Evolutionary conservation across 2,888 invertebrate species (phyloP), one percentile per base, ranked within the genome.

Genomic region (Mylabris sibirica): DNA sequence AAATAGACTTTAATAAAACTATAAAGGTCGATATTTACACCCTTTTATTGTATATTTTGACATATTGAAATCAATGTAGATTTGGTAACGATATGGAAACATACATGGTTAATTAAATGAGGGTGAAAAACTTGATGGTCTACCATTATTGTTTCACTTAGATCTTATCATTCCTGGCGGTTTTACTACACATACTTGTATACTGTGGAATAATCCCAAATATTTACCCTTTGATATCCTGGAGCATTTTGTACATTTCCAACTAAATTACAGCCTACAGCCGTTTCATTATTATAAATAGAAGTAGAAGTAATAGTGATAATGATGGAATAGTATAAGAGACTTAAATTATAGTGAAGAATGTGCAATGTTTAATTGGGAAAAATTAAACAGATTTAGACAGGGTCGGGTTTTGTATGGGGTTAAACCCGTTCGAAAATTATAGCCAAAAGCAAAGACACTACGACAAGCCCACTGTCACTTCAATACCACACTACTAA

Each of bases 401-500:
- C 3, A 8, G 44, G 44, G n/a, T n/a, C n/a, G 44, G 44, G n/a
- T n/a, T 44, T 44, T 38, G 38, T 38, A 44, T 8, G 44, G 44
- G 8, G 17, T 30, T 44, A 44, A 44, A 2, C 44, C 44, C n/a
- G n/a, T 44, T 44, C 3, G 44, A 44, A 44, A 44, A 44, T 44
- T 44, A 44, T 44, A 44, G 44, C 44, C 17, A 5, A 44, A 17
- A n/a, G 44, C 44, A 44, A 44, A 44, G 44, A 44, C 44, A 44
- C 44, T 44, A 44, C 78, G 77, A 79, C 81, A 81, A 82, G 78
- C 81, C 82, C 80, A 78, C 83, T 82, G 83, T 82, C 83, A 83
- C 81, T 82, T 82, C 82, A 82, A 83, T 83, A 77, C 82, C 81
- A 72, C 78, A 79, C 80, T 76, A 81, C 81, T 83, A 83, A 82